Percentiles rank a stretch among this genome's conserved stretches.
Evolutionary conservation across 1,140 invertebrate species (phyloP).

Genomic region (Drosophila lowei): DNA sequence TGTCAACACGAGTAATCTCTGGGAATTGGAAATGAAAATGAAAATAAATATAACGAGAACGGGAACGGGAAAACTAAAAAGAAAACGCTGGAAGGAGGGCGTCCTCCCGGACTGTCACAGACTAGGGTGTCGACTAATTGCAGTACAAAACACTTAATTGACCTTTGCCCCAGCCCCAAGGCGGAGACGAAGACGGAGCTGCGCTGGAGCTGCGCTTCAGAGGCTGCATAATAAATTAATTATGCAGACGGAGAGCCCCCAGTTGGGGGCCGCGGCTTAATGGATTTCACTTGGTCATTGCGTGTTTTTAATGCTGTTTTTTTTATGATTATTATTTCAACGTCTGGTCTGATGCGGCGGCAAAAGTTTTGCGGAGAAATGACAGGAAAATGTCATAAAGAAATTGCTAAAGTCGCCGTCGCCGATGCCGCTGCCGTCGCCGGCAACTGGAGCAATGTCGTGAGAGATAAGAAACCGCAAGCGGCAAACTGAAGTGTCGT

Average conservation of each 20-base stretch:
- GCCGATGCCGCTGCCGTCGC: too few species aligned
- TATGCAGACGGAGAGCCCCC: constrained; percentile 53
- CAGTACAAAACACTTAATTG: constrained; percentile 69
- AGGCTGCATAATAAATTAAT: constrained; percentile 66
- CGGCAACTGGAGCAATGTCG: constrained; percentile 77
- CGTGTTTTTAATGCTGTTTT: constrained; percentile 51
- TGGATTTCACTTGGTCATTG: constrained; percentile 71
- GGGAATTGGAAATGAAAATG: constrained; percentile 53
- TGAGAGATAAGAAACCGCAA: constrained; percentile 70
- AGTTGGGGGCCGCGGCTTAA: constrained; percentile 48
- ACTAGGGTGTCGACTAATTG: constrained; percentile 51
- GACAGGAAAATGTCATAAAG: constrained; percentile 71
- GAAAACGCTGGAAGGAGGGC: constrained; percentile 10
- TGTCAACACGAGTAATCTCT: constrained; percentile 68
- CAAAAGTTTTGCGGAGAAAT: constrained; percentile 31
- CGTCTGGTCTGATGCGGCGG: constrained; percentile 8
- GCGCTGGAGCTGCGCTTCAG: background rate
- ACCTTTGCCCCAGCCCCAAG: constrained; percentile 49
- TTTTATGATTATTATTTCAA: constrained; percentile 72
- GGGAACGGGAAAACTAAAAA: constrained; percentile 1
- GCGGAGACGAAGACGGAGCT: constrained; percentile 9
- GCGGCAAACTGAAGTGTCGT: constrained; percentile 41
- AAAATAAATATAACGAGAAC: constrained; percentile 29
- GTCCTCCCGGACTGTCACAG: background rate
- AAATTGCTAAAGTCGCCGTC: constrained; percentile 51